A percentile compares a stretch with the other conserved stretches of the same genome.
phyloP scores from a whole-genome alignment of 2,888 invertebrate species.

The Protodeltote pygarga region DNA sequence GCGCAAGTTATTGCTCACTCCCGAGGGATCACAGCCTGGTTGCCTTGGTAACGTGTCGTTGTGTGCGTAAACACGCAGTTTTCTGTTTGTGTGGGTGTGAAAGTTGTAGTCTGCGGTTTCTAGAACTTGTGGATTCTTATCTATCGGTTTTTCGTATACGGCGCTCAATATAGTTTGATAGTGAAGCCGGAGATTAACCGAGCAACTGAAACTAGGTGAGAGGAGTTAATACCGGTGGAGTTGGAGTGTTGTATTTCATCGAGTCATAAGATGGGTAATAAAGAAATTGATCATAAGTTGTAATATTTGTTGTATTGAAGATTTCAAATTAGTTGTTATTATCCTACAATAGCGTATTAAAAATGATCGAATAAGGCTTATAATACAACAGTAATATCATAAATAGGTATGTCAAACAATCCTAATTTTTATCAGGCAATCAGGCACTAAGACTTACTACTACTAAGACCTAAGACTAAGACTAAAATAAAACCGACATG shows the following conservation, averaged over 20 bases:
- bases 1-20: slow-evolving; percentile 76
- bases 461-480: too few relatives aligned
- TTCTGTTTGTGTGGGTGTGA: slow-evolving; percentile 63
- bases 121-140: slow-evolving; percentile 75
- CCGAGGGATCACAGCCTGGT: slow-evolving; percentile 70
- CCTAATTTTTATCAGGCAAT: too few relatives aligned
- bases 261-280: background rate
- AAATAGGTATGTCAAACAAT: too few relatives aligned
- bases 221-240: slow-evolving; percentile 6
- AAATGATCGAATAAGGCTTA: too few relatives aligned
- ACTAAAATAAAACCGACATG: too few relatives aligned
- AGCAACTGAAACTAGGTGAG: slow-evolving; percentile 26
- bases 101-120: slow-evolving; percentile 73
- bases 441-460: too few relatives aligned
- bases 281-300: slow-evolving; percentile 7
- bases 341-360: too few relatives aligned
- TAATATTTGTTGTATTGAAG: slow-evolving; percentile 9
- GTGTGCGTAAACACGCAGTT: slow-evolving; percentile 67
- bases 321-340: background rate
- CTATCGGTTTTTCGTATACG: slow-evolving; percentile 64
- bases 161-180: slow-evolving; percentile 54
- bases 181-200: slow-evolving; percentile 36
- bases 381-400: too few relatives aligned
- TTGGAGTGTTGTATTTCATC: slow-evolving; percentile 10
- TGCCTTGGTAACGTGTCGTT: slow-evolving; percentile 62